Evolutionary conservation across 1,140 invertebrate genomes (phyloP).

Genomic region (Bombus pascuorum): DNA sequence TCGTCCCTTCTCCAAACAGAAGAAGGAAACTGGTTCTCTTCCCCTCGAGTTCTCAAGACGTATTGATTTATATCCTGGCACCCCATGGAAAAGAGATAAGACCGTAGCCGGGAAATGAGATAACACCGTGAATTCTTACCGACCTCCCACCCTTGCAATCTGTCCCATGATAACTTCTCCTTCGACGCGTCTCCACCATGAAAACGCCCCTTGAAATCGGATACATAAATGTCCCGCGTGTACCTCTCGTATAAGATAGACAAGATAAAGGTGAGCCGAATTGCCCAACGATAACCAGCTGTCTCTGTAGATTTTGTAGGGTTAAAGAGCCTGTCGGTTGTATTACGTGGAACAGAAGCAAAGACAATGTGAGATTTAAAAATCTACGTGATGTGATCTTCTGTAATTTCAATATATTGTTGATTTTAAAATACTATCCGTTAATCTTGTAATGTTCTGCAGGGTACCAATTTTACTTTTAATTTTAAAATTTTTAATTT

Average conservation of each 20-base stretch:
- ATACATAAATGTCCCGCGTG: constrained; percentile 21
- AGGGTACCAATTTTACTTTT: too few relatives aligned
- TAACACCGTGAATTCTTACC: constrained; percentile 54
- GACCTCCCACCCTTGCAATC: constrained; percentile 33
- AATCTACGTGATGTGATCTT: accelerated
- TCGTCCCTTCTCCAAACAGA: not conserved
- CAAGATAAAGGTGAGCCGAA: not conserved
- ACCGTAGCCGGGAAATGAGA: constrained; percentile 38
- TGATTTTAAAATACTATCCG: not conserved
- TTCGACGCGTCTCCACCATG: not conserved
- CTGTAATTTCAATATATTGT: not conserved
- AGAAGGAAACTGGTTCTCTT: not conserved
- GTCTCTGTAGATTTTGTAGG: not conserved
- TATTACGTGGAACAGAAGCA: not conserved
- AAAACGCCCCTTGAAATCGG: constrained; percentile 6
- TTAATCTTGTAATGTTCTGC: too few relatives aligned
- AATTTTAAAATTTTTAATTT: not conserved
- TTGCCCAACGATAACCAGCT: not conserved
- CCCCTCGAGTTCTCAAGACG: constrained; percentile 34
- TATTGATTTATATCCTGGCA: constrained; percentile 65
- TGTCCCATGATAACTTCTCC: constrained; percentile 40
- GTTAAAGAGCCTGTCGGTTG: not conserved
- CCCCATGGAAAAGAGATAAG: constrained; percentile 57
- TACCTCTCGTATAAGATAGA: not conserved
- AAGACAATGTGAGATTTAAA: not conserved